Conservation (phyloP, 2,888 invertebrate genomes). For the Empis stercorea region DNA sequence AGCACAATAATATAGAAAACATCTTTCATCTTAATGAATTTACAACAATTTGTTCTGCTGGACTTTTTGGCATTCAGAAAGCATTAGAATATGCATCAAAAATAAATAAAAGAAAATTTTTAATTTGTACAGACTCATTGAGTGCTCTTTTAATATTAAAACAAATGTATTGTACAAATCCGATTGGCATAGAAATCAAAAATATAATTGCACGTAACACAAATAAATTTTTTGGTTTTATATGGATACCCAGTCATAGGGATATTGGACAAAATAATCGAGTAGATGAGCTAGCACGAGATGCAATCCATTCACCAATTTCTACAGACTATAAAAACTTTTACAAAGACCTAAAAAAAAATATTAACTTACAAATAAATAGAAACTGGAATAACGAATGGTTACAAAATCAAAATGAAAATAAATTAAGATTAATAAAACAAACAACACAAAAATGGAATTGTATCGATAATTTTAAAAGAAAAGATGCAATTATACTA, state of each 20-base stretch:
- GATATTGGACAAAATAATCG: neutral
- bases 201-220: neutral
- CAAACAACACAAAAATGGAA: too few species aligned
- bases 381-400: too few species aligned
- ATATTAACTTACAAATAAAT: too few species aligned
- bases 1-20: neutral
- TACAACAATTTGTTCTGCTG: constrained; percentile 2
- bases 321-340: too few species aligned
- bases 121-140: constrained; percentile 4
- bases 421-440: too few species aligned
- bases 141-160: constrained; percentile 2
- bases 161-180: neutral
- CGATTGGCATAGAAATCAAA: constrained; percentile 1
- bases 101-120: neutral
- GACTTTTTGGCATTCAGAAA: neutral
- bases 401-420: too few species aligned
- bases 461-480: too few species aligned
- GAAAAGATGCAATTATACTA: too few species aligned
- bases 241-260: constrained; percentile 6
- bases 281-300: too few species aligned
- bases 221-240: neutral
- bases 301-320: too few species aligned
- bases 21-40: neutral
- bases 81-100: neutral
- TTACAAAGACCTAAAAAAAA: too few species aligned